These are phyloP conservation scores for Taeniopygia guttata DNA, from an alignment of 2,797 vertebrate genomes.

Conservation along the genomic window DNA sequence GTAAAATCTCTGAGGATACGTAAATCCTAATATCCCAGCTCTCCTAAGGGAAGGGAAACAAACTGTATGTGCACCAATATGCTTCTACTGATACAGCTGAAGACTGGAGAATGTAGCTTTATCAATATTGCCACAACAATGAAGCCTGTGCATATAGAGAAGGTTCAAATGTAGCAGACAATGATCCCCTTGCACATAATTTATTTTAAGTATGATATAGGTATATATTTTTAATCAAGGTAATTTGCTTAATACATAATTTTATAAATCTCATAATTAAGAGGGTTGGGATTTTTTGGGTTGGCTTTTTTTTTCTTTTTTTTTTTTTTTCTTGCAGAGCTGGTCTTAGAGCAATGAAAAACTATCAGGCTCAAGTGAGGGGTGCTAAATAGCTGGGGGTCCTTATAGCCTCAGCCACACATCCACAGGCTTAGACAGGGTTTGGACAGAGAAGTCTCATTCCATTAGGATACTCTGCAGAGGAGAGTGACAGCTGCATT, in stretches of 20 bases:
- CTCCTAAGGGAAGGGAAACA: background rate
- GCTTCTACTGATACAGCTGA: background rate
- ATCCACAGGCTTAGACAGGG: background rate
- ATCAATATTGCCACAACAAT: background rate
- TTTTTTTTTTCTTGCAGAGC: background rate
- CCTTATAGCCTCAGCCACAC: background rate
- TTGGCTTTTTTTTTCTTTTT: no score
- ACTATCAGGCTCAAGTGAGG: background rate
- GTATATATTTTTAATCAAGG: slow-evolving; percentile 5
- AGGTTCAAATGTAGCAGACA: background rate
- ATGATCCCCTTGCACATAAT: background rate
- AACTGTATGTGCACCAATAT: background rate
- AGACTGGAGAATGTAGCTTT: background rate
- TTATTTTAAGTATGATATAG: background rate
- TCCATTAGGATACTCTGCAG: background rate
- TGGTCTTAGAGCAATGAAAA: background rate
- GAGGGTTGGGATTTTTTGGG: background rate
- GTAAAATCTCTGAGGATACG: background rate
- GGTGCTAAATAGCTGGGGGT: background rate
- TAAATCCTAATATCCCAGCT: background rate
- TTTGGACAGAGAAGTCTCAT: slow-evolving; percentile 23
- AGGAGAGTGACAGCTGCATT: slow-evolving; percentile 44
- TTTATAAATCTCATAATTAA: background rate
- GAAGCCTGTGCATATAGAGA: background rate
- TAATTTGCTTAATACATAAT: background rate